Evolutionary conservation across 2,113 vertebrate genomes (phyloP).

Genomic region (Paramormyrops kingsleyae): DNA sequence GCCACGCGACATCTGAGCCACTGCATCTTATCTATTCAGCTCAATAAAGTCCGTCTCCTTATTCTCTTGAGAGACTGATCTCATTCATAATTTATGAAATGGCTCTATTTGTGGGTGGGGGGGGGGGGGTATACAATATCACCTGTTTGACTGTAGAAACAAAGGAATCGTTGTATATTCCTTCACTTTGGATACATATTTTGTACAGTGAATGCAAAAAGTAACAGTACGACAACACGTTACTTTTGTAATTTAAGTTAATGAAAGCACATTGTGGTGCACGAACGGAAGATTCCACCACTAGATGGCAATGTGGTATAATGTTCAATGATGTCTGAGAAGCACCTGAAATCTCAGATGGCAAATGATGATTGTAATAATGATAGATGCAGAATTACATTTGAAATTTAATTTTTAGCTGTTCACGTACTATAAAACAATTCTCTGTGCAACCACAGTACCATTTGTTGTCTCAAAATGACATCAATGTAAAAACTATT

Average conservation of each 20-base stretch:
- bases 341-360: background rate
- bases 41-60: background rate
- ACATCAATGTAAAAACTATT: background rate
- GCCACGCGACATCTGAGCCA: constrained; percentile 5
- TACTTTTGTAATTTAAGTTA: background rate
- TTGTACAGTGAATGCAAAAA: background rate
- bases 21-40: background rate
- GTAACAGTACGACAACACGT: background rate
- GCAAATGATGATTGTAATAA: background rate
- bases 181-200: background rate
- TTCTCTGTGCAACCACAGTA: background rate
- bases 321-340: background rate
- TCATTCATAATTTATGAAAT: background rate
- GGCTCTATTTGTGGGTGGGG: background rate
- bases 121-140: background rate
- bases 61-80: background rate
- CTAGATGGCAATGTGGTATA: background rate
- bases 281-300: background rate
- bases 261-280: background rate
- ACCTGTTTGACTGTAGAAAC: background rate
- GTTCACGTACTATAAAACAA: background rate
- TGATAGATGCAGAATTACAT: background rate
- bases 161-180: background rate
- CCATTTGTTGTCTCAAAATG: background rate
- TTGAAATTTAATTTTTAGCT: background rate